Conservation (phyloP, 2,888 invertebrate genomes). For the Nemurella pictetii region DNA sequence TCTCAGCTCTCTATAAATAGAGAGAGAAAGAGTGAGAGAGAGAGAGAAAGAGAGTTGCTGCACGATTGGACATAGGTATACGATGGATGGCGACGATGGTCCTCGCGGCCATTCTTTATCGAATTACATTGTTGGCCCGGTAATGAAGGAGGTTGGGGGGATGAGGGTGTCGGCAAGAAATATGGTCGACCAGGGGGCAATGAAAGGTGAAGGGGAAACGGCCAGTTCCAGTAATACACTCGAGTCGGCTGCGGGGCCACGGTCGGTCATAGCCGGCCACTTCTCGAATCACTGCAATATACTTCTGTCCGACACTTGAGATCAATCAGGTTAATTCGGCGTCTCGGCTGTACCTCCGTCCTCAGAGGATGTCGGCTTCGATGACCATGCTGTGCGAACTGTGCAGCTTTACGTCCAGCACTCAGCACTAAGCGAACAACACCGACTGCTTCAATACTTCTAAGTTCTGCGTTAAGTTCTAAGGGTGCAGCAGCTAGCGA, state of each 20-base stretch:
- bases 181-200: constrained; percentile 37
- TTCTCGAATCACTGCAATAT: constrained; percentile 12
- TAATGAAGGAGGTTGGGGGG: constrained; percentile 38
- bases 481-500: too few species aligned
- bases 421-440: too few species aligned
- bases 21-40: too few species aligned
- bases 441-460: too few species aligned
- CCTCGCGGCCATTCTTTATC: constrained; percentile 37
- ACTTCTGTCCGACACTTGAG: constrained; percentile 16
- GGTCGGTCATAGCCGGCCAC: neutral
- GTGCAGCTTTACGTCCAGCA: neutral
- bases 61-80: constrained; percentile 7
- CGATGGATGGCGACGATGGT: constrained; percentile 30
- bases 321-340: constrained; percentile 27
- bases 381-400: neutral
- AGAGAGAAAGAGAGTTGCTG: neutral
- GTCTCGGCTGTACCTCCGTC: neutral
- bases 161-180: constrained; percentile 28
- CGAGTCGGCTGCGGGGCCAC: neutral
- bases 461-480: too few species aligned
- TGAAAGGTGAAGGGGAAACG: constrained; percentile 34
- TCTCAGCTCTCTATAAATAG: too few species aligned
- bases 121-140: constrained; percentile 39
- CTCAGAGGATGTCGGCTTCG: neutral
- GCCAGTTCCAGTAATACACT: constrained; percentile 19